A percentile compares a stretch with the other conserved stretches of the same genome.
phyloP scores from a whole-genome alignment of 2,113 vertebrate species.

The Riparia riparia region DNA sequence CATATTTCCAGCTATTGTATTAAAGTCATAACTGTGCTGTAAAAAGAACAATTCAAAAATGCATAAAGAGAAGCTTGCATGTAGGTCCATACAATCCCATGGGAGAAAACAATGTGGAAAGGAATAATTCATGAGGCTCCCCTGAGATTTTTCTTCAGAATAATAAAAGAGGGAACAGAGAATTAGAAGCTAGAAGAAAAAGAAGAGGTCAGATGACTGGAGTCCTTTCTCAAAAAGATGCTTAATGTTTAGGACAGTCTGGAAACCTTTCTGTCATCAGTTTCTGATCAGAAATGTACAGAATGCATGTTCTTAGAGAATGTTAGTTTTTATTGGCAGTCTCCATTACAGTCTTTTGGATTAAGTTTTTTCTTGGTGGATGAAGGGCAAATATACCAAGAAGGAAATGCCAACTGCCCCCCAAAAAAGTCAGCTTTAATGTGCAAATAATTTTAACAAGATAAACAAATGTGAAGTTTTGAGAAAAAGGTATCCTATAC shows the following conservation, averaged over 20 bases:
- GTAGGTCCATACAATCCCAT: not conserved
- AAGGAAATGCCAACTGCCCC: not conserved
- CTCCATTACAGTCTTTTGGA: not conserved
- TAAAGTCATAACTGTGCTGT: not conserved
- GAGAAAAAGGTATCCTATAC: not conserved
- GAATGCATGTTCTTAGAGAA: not conserved
- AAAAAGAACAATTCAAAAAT: not conserved
- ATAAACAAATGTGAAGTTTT: not conserved
- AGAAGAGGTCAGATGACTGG: not conserved
- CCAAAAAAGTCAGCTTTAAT: not conserved
- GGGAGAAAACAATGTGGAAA: not conserved
- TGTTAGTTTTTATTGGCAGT: not conserved
- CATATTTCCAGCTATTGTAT: not conserved
- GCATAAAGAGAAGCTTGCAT: not conserved
- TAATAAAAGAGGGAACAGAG: not conserved
- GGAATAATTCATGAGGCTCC: not conserved
- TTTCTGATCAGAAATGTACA: not conserved
- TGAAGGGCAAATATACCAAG: accelerated
- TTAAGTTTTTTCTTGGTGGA: not conserved
- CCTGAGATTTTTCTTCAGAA: not conserved
- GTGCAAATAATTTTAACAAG: not conserved
- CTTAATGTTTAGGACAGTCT: not conserved
- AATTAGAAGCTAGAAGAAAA: not conserved
- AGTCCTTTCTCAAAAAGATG: not conserved
- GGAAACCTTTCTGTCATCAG: not conserved